Conservation (phyloP, 1,140 invertebrate species). For the Megalopta genalis region DNA sequence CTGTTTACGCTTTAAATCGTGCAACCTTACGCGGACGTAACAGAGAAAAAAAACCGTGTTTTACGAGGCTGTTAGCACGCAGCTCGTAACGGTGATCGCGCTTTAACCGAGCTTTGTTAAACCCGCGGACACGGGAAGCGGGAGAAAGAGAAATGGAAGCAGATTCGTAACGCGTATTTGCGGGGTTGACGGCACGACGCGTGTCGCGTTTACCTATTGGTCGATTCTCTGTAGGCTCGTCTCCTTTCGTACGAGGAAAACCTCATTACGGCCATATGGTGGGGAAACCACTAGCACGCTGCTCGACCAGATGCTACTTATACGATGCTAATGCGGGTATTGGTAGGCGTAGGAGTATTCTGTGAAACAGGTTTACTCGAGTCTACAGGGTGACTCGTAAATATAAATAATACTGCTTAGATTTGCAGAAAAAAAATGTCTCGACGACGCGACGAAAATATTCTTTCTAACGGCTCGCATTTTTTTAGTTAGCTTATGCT, state of each 20-base stretch:
- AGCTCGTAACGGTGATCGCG: not conserved
- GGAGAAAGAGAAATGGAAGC: not conserved
- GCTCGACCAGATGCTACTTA: not conserved
- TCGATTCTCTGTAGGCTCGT: slow-evolving; percentile 34
- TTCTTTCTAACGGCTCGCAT: too few species aligned
- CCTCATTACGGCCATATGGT: not conserved
- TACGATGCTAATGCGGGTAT: not conserved
- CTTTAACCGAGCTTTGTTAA: slow-evolving; percentile 33
- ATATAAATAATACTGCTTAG: too few species aligned
- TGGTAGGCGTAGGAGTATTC: slow-evolving; percentile 19
- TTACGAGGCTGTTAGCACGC: slow-evolving; percentile 12
- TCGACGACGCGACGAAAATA: too few species aligned
- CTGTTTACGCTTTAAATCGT: not conserved
- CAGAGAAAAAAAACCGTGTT: not conserved
- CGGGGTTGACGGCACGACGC: slow-evolving; percentile 22
- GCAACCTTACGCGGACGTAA: not conserved
- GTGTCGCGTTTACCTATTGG: slow-evolving; percentile 28
- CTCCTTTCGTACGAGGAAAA: slow-evolving; percentile 13
- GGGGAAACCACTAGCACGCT: not conserved
- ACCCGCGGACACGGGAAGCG: not conserved
- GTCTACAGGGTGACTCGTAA: not conserved
- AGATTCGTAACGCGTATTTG: slow-evolving; percentile 6
- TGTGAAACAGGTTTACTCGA: slow-evolving; percentile 24
- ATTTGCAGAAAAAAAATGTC: too few species aligned
- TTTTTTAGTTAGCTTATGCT: too few species aligned